These are phyloP conservation scores for Cerastoderma edule DNA, from an alignment of 2,888 invertebrate genomes.

Conservation along the genomic window DNA sequence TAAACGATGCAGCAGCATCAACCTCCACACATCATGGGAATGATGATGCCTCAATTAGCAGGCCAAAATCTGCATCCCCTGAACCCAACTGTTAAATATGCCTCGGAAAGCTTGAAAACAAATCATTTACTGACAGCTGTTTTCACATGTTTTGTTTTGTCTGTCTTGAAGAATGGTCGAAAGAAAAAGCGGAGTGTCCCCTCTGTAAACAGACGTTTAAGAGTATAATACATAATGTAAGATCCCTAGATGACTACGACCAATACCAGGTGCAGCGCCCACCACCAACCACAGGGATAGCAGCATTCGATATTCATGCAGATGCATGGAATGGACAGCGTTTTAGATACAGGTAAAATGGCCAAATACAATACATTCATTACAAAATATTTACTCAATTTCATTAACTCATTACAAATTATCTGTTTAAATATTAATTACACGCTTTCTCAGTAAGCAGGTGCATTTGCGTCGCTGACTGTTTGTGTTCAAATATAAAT, in stretches of 20 bases:
- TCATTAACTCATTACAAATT: no score
- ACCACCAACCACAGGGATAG: no score
- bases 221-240: slow-evolving; percentile 96
- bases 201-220: slow-evolving; percentile 96
- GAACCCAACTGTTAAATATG: slow-evolving; percentile 94
- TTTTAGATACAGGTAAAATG: slow-evolving; percentile 44
- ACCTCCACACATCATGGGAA: background rate
- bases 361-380: no score
- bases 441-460: no score
- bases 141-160: slow-evolving; percentile 97
- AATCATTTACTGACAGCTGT: slow-evolving; percentile 96
- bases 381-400: no score
- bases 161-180: slow-evolving; percentile 96
- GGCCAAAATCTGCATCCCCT: slow-evolving; percentile 64
- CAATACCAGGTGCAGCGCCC: slow-evolving; percentile 90
- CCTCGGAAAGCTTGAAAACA: slow-evolving; percentile 92
- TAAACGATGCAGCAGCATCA: background rate
- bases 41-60: slow-evolving; percentile 6
- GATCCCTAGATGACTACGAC: slow-evolving; percentile 94
- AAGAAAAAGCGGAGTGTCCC: slow-evolving; percentile 92
- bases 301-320: no score
- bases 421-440: no score
- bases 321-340: no score
- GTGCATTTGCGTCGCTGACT: no score
- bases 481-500: no score